Conservation (phyloP, 2,113 vertebrate species). For the Microtus montanus region DNA sequence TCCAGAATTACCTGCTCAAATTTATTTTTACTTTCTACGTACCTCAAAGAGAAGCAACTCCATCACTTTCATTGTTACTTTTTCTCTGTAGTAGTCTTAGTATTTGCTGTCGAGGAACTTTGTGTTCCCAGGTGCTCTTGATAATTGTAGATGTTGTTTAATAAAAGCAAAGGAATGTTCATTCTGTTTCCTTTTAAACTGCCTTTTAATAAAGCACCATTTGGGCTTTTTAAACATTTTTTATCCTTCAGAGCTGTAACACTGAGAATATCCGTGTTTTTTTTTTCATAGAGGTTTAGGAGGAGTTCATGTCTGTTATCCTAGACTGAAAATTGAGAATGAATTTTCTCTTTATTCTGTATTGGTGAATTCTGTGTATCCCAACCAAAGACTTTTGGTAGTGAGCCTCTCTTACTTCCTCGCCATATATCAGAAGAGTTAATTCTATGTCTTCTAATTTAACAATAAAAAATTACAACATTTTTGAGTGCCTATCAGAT, state of each 20-base stretch:
- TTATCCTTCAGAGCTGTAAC: not conserved
- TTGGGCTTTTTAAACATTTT: not conserved
- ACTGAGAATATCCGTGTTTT: not conserved
- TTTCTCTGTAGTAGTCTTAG: not conserved
- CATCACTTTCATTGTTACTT: not conserved
- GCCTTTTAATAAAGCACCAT: not conserved
- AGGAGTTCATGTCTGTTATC: not conserved
- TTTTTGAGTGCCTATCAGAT: not conserved
- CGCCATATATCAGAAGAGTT: too few relatives aligned
- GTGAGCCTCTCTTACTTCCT: not conserved
- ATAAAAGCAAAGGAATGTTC: not conserved
- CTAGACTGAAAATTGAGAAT: not conserved
- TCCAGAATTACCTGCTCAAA: not conserved
- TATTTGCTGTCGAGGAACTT: not conserved
- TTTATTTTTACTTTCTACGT: not conserved
- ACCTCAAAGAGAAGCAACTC: not conserved
- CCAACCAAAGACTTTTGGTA: not conserved
- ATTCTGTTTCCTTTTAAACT: not conserved
- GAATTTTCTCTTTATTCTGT: not conserved
- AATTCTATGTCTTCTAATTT: not conserved
- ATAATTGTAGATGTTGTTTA: not conserved
- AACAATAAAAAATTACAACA: not conserved
- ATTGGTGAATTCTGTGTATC: not conserved
- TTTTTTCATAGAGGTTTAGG: not conserved
- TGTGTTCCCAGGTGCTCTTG: not conserved